These are phyloP conservation scores for Drosophila ohnishii DNA, from an alignment of 1,140 invertebrate genomes.

Conservation along the genomic window DNA sequence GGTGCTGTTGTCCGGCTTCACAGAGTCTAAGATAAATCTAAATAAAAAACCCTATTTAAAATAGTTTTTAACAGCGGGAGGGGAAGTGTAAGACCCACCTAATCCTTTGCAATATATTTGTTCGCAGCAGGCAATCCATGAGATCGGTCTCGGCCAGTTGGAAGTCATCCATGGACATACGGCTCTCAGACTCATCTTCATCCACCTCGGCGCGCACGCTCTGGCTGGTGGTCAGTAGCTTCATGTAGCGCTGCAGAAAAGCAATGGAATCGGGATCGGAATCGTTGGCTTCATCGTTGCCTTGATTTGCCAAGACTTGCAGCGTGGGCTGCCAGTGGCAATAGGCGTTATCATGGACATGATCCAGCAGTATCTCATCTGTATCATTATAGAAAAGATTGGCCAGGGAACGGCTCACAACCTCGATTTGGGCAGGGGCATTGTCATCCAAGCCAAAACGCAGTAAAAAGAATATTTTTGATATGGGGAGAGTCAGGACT, in stretches of 20 bases:
- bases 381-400: constrained; percentile 89
- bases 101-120: constrained; percentile 89
- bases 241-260: constrained; percentile 70
- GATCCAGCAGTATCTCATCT: constrained; percentile 90
- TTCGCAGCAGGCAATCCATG: constrained; percentile 88
- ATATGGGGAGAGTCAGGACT: constrained; percentile 86
- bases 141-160: constrained; percentile 91
- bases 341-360: constrained; percentile 87
- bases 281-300: constrained; percentile 22
- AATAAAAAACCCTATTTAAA: background rate
- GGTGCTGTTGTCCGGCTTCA: constrained; percentile 87
- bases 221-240: constrained; percentile 55
- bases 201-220: constrained; percentile 61
- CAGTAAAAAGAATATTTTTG: constrained; percentile 90
- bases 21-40: constrained; percentile 88
- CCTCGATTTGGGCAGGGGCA: constrained; percentile 88
- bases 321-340: constrained; percentile 87
- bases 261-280: constrained; percentile 65
- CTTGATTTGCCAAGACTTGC: constrained; percentile 73
- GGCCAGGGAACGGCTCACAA: constrained; percentile 89
- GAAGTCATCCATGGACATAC: constrained; percentile 90
- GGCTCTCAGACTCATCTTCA: constrained; percentile 84
- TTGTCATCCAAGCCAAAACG: constrained; percentile 94
- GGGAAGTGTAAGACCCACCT: constrained; percentile 82
- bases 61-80: too few relatives aligned